Evolutionary conservation across 2,888 invertebrate genomes (phyloP).

Genomic region (Metopia argyrocephala): DNA sequence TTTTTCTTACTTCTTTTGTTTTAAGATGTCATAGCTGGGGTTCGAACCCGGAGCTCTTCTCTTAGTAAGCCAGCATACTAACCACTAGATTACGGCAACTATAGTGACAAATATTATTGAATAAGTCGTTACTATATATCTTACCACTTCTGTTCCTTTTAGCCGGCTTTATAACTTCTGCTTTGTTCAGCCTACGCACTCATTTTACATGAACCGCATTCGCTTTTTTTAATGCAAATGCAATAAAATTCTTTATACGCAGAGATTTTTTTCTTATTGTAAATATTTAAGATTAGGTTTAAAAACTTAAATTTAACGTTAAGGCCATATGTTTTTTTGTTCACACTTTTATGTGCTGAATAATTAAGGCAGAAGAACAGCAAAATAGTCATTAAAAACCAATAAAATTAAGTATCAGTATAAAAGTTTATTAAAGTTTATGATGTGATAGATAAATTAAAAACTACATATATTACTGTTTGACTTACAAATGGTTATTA

Average conservation of each 20-base stretch:
- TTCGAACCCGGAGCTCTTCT: too few species aligned
- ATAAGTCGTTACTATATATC: background rate
- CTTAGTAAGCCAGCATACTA: too few species aligned
- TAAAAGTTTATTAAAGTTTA: background rate
- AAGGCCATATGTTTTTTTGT: too few species aligned
- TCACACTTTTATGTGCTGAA: background rate
- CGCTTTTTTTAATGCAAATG: slow-evolving; percentile 15
- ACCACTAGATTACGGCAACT: too few species aligned
- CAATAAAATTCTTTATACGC: background rate
- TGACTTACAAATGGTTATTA: background rate
- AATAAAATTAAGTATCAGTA: background rate
- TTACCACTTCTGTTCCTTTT: background rate
- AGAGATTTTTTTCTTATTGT: slow-evolving; percentile 3
- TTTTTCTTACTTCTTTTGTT: too few species aligned
- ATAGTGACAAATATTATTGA: too few species aligned
- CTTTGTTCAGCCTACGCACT: slow-evolving; percentile 49
- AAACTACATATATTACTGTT: background rate
- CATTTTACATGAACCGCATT: slow-evolving; percentile 23
- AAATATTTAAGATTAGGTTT: too few species aligned
- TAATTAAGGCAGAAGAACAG: background rate
- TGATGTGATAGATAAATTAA: background rate
- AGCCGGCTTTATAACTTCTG: slow-evolving; percentile 8
- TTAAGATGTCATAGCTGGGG: too few species aligned
- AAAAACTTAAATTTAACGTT: background rate
- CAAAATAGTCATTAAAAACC: background rate